Evolutionary conservation across 2,113 vertebrate species (phyloP).

Genomic region (Chaetodon auriga): DNA sequence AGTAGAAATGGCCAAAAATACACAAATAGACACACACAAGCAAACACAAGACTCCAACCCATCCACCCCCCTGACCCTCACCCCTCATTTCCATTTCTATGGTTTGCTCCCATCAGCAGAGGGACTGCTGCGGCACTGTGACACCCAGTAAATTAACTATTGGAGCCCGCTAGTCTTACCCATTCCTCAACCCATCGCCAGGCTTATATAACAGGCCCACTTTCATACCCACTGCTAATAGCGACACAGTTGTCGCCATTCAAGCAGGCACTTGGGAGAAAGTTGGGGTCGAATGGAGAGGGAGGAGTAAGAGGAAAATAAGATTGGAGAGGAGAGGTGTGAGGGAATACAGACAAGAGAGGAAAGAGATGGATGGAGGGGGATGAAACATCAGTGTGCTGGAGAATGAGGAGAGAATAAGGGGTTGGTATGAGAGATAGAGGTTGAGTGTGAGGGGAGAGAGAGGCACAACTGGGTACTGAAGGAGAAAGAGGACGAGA

Average conservation of each 20-base stretch:
- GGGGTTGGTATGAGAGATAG: conserved; percentile 22
- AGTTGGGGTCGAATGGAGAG: conserved; percentile 34
- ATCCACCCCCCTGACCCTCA: conserved; percentile 53
- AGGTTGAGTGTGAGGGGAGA: conserved; percentile 10
- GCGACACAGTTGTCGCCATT: conserved; percentile 52
- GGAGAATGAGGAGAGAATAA: conserved; percentile 32
- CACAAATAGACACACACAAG: conserved; percentile 45
- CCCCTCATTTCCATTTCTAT: conserved; percentile 80
- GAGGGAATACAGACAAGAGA: conserved; percentile 28
- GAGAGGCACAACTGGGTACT: background rate
- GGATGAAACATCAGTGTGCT: conserved; percentile 16
- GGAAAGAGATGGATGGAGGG: conserved; percentile 19
- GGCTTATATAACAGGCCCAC: conserved; percentile 77
- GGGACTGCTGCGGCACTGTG: conserved; percentile 52
- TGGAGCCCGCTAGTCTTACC: conserved; percentile 43
- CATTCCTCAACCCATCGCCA: conserved; percentile 53
- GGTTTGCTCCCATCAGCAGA: conserved; percentile 64
- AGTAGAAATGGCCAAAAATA: conserved; percentile 35
- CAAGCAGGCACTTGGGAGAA: conserved; percentile 53
- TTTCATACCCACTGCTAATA: conserved; percentile 60
- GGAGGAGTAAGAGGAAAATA: conserved; percentile 32
- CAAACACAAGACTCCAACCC: conserved; percentile 44
- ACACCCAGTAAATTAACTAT: conserved; percentile 73
- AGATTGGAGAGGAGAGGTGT: conserved; percentile 11
- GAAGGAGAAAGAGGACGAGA: background rate